Evolutionary conservation across 2,888 invertebrate species (phyloP).

Genomic region (Odontothrips loti): DNA sequence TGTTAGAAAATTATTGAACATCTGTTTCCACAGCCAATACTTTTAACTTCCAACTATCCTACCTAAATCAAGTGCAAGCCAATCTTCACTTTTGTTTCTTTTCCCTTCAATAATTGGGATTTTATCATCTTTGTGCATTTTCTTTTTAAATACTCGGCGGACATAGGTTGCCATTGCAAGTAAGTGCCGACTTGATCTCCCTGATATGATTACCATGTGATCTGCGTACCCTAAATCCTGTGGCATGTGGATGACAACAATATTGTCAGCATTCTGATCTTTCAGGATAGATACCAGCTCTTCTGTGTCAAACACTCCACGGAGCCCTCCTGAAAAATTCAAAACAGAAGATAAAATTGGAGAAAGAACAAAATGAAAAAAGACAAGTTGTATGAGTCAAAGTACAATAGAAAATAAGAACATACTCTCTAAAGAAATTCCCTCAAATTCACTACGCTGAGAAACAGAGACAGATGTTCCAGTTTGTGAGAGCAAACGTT

Average conservation of each 20-base stretch:
- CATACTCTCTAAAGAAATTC: slow-evolving; percentile 59
- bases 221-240: slow-evolving; percentile 72
- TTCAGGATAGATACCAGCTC: slow-evolving; percentile 72
- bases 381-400: not conserved
- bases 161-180: slow-evolving; percentile 69
- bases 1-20: not conserved
- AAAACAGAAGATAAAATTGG: slow-evolving; percentile 31
- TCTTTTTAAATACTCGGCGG: slow-evolving; percentile 69
- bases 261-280: slow-evolving; percentile 71
- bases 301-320: slow-evolving; percentile 84
- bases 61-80: slow-evolving; percentile 91
- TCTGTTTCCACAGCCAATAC: not conserved
- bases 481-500: slow-evolving; percentile 43
- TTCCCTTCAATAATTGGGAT: slow-evolving; percentile 75
- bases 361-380: not conserved
- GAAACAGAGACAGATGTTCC: too few species aligned
- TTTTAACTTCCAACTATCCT: slow-evolving; percentile 37
- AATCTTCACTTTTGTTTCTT: slow-evolving; percentile 66
- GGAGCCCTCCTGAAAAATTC: slow-evolving; percentile 64
- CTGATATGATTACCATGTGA: slow-evolving; percentile 76
- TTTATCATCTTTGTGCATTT: slow-evolving; percentile 57
- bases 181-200: slow-evolving; percentile 69
- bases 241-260: slow-evolving; percentile 77
- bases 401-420: slow-evolving; percentile 33
- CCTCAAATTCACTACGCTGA: slow-evolving; percentile 57